A percentile compares a stretch with the other conserved stretches of the same genome.
phyloP scores from a whole-genome alignment of 2,797 vertebrate genomes.

The Danio albolineatus region DNA sequence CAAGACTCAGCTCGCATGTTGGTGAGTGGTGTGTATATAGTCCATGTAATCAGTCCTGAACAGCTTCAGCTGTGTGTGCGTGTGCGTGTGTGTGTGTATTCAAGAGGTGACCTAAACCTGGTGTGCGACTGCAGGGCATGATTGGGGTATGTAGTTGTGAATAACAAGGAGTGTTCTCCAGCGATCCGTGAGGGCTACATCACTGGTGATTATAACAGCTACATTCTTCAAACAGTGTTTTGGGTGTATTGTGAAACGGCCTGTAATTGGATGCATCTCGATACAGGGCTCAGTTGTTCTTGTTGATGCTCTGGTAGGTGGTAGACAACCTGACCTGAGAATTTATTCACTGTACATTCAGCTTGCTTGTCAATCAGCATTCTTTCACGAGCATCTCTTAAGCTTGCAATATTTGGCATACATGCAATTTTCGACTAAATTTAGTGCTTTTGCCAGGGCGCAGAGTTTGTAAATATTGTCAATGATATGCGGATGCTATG shows the following conservation, averaged over 20 bases:
- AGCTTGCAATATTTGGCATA: conserved; percentile 42
- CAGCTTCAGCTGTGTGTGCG: too few species aligned
- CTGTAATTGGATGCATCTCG: conserved; percentile 1
- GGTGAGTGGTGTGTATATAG: too few species aligned
- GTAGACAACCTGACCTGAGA: neutral
- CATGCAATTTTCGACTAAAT: conserved; percentile 7
- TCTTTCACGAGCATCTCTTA: conserved; percentile 17
- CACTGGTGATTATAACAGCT: too few species aligned
- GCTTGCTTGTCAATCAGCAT: neutral
- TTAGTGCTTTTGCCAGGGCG: conserved; percentile 18
- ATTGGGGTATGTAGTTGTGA: too few species aligned
- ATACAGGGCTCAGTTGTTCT: neutral
- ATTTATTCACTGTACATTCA: neutral
- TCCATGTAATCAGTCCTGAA: too few species aligned
- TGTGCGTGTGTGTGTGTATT: too few species aligned
- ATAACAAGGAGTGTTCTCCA: too few species aligned
- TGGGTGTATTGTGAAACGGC: neutral
- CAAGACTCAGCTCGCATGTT: too few species aligned
- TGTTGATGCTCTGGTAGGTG: neutral
- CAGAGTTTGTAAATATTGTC: conserved; percentile 55
- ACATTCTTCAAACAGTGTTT: neutral
- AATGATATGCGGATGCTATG: conserved; percentile 42
- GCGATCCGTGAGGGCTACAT: too few species aligned
- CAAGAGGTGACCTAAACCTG: too few species aligned
- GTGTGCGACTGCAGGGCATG: too few species aligned